Evolutionary conservation across 1,140 invertebrate species (phyloP).

Genomic region (Dendroctonus valens): DNA sequence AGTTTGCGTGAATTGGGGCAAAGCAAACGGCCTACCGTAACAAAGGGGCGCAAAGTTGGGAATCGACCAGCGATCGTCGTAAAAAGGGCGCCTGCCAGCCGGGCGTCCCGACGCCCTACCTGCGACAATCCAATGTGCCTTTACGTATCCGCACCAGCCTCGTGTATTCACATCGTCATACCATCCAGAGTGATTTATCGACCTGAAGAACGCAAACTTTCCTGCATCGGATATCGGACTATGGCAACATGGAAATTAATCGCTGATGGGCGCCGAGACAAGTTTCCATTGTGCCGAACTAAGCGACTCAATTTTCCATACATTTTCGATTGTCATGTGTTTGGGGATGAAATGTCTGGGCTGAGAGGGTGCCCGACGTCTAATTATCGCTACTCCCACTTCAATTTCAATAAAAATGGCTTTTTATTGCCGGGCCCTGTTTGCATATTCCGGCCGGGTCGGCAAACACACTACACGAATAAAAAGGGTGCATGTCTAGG

Average conservation of each 20-base stretch:
- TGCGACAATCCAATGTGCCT: constrained; percentile 32
- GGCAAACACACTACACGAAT: constrained; percentile 7
- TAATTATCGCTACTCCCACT: constrained; percentile 5
- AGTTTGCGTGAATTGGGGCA: too few species aligned
- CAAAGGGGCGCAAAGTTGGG: too few species aligned
- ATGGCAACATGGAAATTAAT: not conserved
- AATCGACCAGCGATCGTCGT: constrained; percentile 29
- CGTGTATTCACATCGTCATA: constrained; percentile 19
- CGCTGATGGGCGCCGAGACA: not conserved
- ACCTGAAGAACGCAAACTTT: too few species aligned
- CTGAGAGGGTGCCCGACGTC: not conserved
- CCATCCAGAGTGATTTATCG: too few species aligned
- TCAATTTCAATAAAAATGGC: constrained; percentile 16
- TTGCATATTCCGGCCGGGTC: constrained; percentile 13
- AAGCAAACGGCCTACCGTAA: too few species aligned
- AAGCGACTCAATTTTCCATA: too few species aligned
- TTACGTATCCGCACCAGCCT: constrained; percentile 32
- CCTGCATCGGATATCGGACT: not conserved
- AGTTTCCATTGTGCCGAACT: not conserved
- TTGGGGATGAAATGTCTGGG: constrained; percentile 12
- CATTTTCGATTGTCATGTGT: not conserved
- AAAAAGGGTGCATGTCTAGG: constrained; percentile 11
- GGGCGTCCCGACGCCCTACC: constrained; percentile 35
- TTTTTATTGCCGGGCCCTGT: constrained; percentile 13
- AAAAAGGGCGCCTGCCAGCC: constrained; percentile 36